These are phyloP conservation scores for Ophioderma brevispina DNA, from an alignment of 35 echinoderm and acorn worm species.

Conservation along the genomic window DNA sequence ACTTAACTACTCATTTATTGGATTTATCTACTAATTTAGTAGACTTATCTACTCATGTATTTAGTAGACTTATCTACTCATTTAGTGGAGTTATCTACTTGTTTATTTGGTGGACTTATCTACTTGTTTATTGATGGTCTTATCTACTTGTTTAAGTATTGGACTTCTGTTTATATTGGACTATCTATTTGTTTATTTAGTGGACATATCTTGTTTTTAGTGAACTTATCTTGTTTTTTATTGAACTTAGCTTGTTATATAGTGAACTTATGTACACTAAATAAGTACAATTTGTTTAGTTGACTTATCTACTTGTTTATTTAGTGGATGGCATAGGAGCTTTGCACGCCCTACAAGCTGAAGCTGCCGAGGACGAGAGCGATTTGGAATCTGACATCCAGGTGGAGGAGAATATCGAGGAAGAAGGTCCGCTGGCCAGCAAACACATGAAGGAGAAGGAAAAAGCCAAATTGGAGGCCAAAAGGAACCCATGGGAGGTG, in stretches of 20 bases:
- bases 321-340: background rate
- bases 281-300: no score
- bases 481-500: background rate
- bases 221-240: no score
- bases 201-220: no score
- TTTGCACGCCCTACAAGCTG: background rate
- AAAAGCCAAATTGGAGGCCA: background rate
- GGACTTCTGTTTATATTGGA: no score
- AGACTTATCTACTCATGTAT: background rate
- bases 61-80: no score
- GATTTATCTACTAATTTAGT: background rate
- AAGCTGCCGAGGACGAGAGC: background rate
- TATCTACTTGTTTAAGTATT: no score
- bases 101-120: no score
- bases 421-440: background rate
- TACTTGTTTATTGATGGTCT: no score
- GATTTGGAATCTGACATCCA: background rate
- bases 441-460: constrained; percentile 6
- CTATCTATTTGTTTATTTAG: no score
- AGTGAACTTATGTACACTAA: no score
- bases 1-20: no score
- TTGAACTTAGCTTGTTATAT: background rate
- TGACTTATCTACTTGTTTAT: background rate
- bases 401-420: background rate
- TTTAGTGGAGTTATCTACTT: no score